phyloP scores from a whole-genome alignment of 2,888 invertebrate species.

The Bombylius major region DNA sequence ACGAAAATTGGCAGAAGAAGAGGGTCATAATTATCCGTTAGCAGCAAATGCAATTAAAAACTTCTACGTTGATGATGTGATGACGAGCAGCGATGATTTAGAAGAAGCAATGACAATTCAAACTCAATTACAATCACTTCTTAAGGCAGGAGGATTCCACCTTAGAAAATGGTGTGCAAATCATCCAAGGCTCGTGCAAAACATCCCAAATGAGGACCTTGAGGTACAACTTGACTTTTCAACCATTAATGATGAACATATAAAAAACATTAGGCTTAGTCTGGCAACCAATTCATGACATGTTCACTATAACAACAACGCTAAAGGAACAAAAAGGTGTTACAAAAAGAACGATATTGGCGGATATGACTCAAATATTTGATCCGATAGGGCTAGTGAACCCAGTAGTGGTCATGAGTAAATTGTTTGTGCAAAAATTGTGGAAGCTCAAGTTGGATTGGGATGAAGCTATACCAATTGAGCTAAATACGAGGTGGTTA shows the following conservation, averaged over 20 bases:
- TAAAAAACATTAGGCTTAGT: conserved; percentile 2
- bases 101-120: conserved; percentile 6
- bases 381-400: conserved; percentile 5
- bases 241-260: background rate
- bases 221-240: too few species aligned
- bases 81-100: too few species aligned
- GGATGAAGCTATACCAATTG: background rate
- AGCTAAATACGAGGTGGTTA: background rate
- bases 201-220: background rate
- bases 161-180: conserved; percentile 8
- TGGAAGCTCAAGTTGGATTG: background rate
- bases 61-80: too few species aligned
- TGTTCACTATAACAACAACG: conserved; percentile 1
- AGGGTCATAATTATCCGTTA: conserved; percentile 6
- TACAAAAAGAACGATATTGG: conserved; percentile 6
- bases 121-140: conserved; percentile 1
- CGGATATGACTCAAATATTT: conserved; percentile 2
- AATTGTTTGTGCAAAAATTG: background rate
- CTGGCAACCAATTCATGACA: conserved; percentile 8
- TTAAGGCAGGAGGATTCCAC: conserved; percentile 6
- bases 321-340: background rate
- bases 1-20: conserved; percentile 10
- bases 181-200: conserved; percentile 1
- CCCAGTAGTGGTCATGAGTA: conserved; percentile 8
- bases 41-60: background rate